phyloP scores from a whole-genome alignment of 2,113 vertebrate genomes.

The Melanerpes formicivorus region DNA sequence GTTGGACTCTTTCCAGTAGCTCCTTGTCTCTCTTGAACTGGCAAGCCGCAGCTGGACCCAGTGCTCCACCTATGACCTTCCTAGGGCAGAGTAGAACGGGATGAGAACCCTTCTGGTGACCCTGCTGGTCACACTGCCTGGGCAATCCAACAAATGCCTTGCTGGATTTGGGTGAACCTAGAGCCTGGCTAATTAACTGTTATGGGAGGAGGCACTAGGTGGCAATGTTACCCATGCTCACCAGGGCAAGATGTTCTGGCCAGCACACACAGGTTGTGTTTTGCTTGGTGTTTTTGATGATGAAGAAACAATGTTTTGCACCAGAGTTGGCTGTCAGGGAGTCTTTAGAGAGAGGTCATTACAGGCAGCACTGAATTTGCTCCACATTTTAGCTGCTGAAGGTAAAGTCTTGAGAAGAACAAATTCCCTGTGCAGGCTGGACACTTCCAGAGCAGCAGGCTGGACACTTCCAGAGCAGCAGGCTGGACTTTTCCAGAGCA shows the following conservation, averaged over 20 bases:
- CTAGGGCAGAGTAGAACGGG: no score
- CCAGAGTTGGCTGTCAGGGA: neutral
- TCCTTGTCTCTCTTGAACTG: no score
- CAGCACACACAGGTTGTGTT: neutral
- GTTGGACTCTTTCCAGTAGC: no score
- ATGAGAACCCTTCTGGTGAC: no score
- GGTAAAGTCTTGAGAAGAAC: neutral
- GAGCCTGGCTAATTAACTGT: neutral
- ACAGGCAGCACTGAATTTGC: neutral
- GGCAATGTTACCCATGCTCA: conserved; percentile 35
- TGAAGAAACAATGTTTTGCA: neutral
- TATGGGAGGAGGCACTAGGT: conserved; percentile 40
- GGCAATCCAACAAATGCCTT: neutral
- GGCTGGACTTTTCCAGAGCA: neutral
- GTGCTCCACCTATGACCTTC: no score
- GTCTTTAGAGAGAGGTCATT: neutral
- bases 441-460: neutral
- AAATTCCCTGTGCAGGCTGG: neutral
- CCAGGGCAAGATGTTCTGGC: neutral
- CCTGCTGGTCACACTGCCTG: no score
- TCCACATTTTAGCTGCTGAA: neutral
- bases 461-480: neutral
- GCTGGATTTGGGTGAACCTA: neutral
- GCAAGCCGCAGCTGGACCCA: no score
- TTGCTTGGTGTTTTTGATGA: neutral